These are phyloP conservation scores for Craseonycteris thonglongyai DNA, from an alignment of 2,113 vertebrate species.

Conservation along the genomic window DNA sequence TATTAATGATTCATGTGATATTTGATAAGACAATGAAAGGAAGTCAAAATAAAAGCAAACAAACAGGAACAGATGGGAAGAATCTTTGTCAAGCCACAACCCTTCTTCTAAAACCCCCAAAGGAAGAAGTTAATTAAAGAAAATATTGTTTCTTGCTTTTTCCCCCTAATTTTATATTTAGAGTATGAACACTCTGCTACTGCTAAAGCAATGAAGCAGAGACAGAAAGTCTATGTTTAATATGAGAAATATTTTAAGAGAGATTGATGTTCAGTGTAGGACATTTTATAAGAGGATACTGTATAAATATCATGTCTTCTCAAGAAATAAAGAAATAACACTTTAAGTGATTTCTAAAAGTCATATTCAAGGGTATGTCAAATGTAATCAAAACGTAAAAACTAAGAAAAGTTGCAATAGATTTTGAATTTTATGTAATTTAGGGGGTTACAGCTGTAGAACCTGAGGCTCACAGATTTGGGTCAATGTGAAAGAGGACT, in stretches of 20 bases:
- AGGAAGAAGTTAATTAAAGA: conserved; percentile 80
- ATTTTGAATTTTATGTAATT: background rate
- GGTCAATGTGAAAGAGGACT: background rate
- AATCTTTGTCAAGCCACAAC: conserved; percentile 77
- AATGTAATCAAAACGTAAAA: conserved; percentile 22
- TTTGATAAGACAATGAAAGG: conserved; percentile 80
- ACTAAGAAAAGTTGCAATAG: background rate
- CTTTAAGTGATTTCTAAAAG: background rate
- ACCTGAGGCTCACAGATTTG: background rate
- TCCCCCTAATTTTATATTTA: conserved; percentile 72
- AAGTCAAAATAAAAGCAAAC: conserved; percentile 84
- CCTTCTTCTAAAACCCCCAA: conserved; percentile 72
- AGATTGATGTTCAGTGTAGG: conserved; percentile 24
- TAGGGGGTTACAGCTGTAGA: background rate
- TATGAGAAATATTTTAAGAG: conserved; percentile 64
- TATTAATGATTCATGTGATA: conserved; percentile 77
- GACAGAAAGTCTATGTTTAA: conserved; percentile 66
- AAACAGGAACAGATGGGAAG: conserved; percentile 81
- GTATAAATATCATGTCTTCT: conserved; percentile 46
- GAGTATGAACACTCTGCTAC: conserved; percentile 61
- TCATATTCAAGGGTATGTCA: background rate
- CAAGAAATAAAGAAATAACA: conserved; percentile 31
- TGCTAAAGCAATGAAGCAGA: conserved; percentile 54
- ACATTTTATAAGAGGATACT: background rate
- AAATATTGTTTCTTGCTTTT: conserved; percentile 77